A percentile compares a stretch with the other conserved stretches of the same genome.
phyloP scores from a whole-genome alignment of 1,140 invertebrate genomes.

The Calycopis cecrops region DNA sequence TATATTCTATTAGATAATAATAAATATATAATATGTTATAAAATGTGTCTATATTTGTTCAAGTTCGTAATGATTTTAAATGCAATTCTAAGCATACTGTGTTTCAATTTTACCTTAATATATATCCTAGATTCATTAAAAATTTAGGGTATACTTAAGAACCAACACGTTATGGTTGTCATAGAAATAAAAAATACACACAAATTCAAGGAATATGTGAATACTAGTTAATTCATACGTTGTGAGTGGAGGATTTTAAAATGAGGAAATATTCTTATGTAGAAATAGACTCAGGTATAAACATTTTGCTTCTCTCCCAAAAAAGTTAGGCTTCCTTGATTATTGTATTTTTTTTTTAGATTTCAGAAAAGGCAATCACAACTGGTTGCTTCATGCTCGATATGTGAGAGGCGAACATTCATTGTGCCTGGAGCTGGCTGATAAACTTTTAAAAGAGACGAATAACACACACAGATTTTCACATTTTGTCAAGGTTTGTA shows the following conservation, averaged over 20 bases:
- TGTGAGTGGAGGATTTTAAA: constrained; percentile 14
- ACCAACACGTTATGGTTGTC: constrained; percentile 10
- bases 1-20: too few relatives aligned
- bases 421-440: constrained; percentile 45
- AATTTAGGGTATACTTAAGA: too few relatives aligned
- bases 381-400: constrained; percentile 56
- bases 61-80: too few relatives aligned
- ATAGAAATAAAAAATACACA: constrained; percentile 20
- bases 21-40: too few relatives aligned
- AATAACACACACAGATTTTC: constrained; percentile 58
- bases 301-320: background rate
- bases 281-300: constrained; percentile 1
- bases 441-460: constrained; percentile 44
- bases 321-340: background rate
- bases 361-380: constrained; percentile 37
- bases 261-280: constrained; percentile 23
- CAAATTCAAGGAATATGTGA: background rate
- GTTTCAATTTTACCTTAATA: too few relatives aligned
- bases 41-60: too few relatives aligned
- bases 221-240: too few relatives aligned
- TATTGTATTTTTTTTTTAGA: constrained; percentile 32
- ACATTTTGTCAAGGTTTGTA: constrained; percentile 54
- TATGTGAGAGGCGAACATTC: constrained; percentile 59
- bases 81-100: too few relatives aligned
- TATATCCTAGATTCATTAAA: too few relatives aligned